A percentile compares a stretch with the other conserved stretches of the same genome.
Conservation (phyloP, 1,140 invertebrate species). For the Drosophila kepulauana region DNA sequence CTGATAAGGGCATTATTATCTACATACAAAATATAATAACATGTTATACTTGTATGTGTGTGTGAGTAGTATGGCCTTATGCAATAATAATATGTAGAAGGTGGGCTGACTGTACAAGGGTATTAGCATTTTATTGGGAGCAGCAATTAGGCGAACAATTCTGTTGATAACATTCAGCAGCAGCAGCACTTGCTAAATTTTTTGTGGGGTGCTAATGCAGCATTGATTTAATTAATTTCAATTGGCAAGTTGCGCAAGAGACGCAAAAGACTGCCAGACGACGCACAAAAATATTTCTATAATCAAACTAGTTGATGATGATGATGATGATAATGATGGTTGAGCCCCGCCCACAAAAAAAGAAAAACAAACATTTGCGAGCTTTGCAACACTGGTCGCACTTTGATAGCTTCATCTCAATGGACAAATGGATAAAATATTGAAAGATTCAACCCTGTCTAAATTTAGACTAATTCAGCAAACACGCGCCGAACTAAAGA, state of each 20-base stretch:
- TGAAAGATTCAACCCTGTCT: constrained; percentile 18
- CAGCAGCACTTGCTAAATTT: constrained; percentile 37
- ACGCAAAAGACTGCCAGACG: neutral
- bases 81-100: constrained; percentile 29
- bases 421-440: constrained; percentile 8
- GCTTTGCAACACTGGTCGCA: neutral
- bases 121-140: constrained; percentile 23
- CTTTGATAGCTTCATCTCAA: constrained; percentile 31
- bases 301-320: constrained; percentile 37
- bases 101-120: constrained; percentile 8
- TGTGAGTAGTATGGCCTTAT: constrained; percentile 30
- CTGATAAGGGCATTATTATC: constrained; percentile 57
- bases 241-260: constrained; percentile 49
- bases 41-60: neutral
- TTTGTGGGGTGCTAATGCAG: constrained; percentile 27
- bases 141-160: constrained; percentile 13
- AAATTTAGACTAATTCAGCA: constrained; percentile 38
- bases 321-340: too few relatives aligned
- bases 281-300: constrained; percentile 1
- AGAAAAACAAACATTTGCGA: constrained; percentile 8
- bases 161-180: constrained; percentile 18
- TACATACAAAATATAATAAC: constrained; percentile 16
- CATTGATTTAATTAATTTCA: constrained; percentile 54
- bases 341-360: constrained; percentile 21
- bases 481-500: constrained; percentile 28